Percentiles rank a stretch among this genome's conserved stretches.
Conservation (phyloP, 2,797 vertebrate genomes). For the Gymnocypris eckloni region DNA sequence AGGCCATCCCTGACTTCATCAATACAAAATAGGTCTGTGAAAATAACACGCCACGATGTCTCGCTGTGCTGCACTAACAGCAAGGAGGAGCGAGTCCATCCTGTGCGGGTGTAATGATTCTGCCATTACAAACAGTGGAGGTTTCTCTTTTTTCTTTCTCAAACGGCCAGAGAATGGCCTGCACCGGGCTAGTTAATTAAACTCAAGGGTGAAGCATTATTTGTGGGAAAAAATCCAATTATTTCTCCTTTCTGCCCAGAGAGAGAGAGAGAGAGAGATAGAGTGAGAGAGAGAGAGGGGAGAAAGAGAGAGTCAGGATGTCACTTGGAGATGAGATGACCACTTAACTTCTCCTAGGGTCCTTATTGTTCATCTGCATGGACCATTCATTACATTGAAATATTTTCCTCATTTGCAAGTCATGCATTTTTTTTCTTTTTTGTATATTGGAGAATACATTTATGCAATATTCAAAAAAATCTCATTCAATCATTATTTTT, state of each 20-base stretch:
- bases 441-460: not conserved
- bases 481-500: constrained; percentile 11
- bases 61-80: constrained; percentile 37
- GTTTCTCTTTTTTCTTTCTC: constrained; percentile 65
- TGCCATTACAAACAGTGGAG: constrained; percentile 30
- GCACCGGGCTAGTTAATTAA: constrained; percentile 84
- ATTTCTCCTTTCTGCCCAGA: constrained; percentile 78
- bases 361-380: constrained; percentile 63
- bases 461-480: not conserved
- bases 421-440: constrained; percentile 48
- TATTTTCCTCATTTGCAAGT: constrained; percentile 62
- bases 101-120: constrained; percentile 36
- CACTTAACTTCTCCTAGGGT: constrained; percentile 79
- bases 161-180: constrained; percentile 67
- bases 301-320: constrained; percentile 36
- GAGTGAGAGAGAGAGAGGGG: constrained; percentile 49
- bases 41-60: constrained; percentile 44
- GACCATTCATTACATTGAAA: constrained; percentile 69
- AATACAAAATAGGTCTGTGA: constrained; percentile 58
- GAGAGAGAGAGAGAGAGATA: constrained; percentile 61
- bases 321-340: constrained; percentile 66
- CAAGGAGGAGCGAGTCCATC: constrained; percentile 12
- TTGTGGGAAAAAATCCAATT: constrained; percentile 90
- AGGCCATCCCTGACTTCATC: constrained; percentile 61
- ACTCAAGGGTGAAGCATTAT: constrained; percentile 86